phyloP scores from a whole-genome alignment of 1,140 invertebrate species.

The Eurosta solidaginis region DNA sequence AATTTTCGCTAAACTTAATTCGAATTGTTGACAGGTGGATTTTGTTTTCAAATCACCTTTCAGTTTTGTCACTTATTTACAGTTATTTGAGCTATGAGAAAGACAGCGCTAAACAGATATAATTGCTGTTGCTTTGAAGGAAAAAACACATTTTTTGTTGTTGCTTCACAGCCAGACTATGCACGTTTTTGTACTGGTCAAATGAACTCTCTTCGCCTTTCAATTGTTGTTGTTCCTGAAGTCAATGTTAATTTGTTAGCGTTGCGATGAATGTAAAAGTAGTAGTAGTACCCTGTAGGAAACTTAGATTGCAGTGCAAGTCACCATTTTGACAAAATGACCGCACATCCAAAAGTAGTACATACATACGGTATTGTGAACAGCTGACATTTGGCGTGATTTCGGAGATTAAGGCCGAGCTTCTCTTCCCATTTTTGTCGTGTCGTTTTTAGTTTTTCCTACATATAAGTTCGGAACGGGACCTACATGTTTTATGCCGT shows the following conservation, averaged over 20 bases:
- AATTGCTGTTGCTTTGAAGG: not conserved
- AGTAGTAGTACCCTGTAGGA: no score
- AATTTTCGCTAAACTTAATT: slow-evolving; percentile 8
- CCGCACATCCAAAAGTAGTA: no score
- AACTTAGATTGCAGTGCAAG: no score
- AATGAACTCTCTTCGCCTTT: not conserved
- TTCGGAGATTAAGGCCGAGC: no score
- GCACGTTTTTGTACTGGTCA: not conserved
- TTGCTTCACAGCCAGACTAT: not conserved
- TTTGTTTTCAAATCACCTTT: slow-evolving; percentile 25
- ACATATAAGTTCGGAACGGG: no score
- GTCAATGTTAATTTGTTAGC: not conserved
- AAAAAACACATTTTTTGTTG: not conserved
- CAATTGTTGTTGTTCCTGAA: not conserved
- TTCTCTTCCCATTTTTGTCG: no score
- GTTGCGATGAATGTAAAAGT: not conserved
- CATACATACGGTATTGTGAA: no score
- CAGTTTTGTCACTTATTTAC: slow-evolving; percentile 1
- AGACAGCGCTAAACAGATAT: not conserved
- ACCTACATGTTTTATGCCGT: no score
- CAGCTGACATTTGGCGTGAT: no score
- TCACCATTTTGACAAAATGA: no score
- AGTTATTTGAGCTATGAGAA: not conserved
- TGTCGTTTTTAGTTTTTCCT: no score
- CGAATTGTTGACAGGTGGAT: not conserved